phyloP scores from a whole-genome alignment of 2,797 vertebrate species.

The Myotis findleyi region DNA sequence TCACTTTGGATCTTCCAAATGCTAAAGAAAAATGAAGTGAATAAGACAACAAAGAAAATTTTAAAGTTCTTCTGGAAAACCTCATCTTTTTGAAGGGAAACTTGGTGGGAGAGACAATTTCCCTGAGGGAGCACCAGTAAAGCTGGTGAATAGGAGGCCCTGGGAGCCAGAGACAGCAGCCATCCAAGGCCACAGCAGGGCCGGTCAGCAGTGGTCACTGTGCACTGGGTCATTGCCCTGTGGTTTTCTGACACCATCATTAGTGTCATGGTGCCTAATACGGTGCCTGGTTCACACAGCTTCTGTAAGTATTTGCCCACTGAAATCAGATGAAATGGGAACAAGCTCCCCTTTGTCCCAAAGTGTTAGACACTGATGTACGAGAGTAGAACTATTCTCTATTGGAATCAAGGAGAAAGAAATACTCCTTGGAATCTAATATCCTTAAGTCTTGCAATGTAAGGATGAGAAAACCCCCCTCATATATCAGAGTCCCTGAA shows the following conservation, averaged over 20 bases:
- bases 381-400: not conserved
- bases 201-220: not conserved
- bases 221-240: not conserved
- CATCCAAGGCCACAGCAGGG: not conserved
- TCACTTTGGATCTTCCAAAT: slow-evolving; percentile 32
- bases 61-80: not conserved
- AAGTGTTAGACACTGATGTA: not conserved
- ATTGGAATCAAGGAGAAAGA: not conserved
- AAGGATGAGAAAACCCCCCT: not conserved
- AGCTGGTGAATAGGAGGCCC: not conserved
- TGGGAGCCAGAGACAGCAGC: not conserved
- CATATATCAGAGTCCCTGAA: not conserved
- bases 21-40: slow-evolving; percentile 8
- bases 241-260: not conserved
- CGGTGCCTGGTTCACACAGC: not conserved
- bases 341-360: not conserved
- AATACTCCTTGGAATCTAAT: not conserved
- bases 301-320: not conserved
- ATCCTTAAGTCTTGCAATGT: not conserved
- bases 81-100: not conserved
- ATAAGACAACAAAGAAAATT: not conserved
- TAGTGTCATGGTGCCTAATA: not conserved
- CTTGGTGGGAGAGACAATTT: not conserved
- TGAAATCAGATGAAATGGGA: slow-evolving; percentile 4
- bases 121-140: not conserved